These are phyloP conservation scores for Diadema setosum DNA, from an alignment of 35 echinoderm and acorn worm genomes.

Conservation along the genomic window DNA sequence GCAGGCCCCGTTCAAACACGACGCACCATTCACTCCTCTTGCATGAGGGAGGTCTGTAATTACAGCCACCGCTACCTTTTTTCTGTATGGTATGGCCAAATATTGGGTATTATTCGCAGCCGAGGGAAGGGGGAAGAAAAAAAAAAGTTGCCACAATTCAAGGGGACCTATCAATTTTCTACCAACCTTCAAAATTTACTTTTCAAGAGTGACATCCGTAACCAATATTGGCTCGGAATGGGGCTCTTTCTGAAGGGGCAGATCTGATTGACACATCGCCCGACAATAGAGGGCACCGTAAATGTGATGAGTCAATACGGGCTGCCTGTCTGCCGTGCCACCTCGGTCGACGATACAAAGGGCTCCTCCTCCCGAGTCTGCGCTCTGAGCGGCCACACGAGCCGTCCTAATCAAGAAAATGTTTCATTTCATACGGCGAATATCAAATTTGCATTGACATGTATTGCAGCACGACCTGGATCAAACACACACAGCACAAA, in stretches of 20 bases:
- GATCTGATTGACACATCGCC: neutral
- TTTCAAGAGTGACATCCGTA: neutral
- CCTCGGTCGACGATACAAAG: neutral
- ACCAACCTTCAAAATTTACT: neutral
- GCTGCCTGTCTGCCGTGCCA: neutral
- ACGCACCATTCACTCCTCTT: neutral
- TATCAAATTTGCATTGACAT: neutral
- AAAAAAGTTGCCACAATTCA: too few relatives aligned
- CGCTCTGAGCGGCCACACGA: too few relatives aligned
- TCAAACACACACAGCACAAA: neutral
- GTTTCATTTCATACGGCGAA: neutral
- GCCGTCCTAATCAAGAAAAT: neutral
- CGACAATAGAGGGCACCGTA: neutral
- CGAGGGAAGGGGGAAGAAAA: too few relatives aligned
- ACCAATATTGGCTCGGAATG: neutral
- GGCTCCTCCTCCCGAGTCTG: neutral
- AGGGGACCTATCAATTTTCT: neutral
- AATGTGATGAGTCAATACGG: neutral
- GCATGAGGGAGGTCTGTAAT: neutral
- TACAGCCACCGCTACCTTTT: neutral
- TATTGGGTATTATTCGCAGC: too few relatives aligned
- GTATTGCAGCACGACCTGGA: neutral
- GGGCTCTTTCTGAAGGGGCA: neutral
- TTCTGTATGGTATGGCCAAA: too few relatives aligned
- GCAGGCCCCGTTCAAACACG: neutral